Evolutionary conservation across 2,888 invertebrate genomes (phyloP).

Genomic region (Sepioteuthis lessoniana): DNA sequence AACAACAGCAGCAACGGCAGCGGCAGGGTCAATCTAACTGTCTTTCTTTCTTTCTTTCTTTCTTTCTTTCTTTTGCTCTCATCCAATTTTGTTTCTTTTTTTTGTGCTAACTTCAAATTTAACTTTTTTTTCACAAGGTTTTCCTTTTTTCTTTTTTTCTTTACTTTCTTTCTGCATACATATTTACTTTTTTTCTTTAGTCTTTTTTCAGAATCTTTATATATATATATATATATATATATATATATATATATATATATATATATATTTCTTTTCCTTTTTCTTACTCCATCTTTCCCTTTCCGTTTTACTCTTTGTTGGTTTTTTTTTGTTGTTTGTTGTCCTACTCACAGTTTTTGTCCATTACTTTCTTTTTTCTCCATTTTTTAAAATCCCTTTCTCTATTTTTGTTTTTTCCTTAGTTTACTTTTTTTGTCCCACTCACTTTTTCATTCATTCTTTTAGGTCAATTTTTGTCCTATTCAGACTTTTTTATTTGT

Average conservation of each 20-base stretch:
- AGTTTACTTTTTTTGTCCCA: too few species aligned
- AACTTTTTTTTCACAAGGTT: neutral
- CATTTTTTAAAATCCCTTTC: neutral
- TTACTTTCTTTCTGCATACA: neutral
- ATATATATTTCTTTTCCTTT: too few species aligned
- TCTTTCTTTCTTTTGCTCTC: neutral
- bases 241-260: too few species aligned
- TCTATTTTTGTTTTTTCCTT: too few species aligned
- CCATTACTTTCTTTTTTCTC: neutral
- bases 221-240: too few species aligned
- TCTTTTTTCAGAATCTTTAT: neutral
- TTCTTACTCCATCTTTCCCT: neutral
- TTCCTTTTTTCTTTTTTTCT: neutral
- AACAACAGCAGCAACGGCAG: neutral
- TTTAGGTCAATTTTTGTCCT: too few species aligned
- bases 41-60: neutral
- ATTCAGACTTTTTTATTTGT: too few species aligned
- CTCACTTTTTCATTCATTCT: too few species aligned
- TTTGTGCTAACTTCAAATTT: neutral
- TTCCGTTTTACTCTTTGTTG: rapidly evolving
- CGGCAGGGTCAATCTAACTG: neutral
- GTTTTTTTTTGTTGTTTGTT: neutral
- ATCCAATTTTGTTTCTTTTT: neutral
- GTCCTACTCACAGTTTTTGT: neutral
- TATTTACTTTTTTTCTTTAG: neutral